Evolutionary conservation across 2,888 invertebrate species (phyloP).

Genomic region (Tyria jacobaeae): DNA sequence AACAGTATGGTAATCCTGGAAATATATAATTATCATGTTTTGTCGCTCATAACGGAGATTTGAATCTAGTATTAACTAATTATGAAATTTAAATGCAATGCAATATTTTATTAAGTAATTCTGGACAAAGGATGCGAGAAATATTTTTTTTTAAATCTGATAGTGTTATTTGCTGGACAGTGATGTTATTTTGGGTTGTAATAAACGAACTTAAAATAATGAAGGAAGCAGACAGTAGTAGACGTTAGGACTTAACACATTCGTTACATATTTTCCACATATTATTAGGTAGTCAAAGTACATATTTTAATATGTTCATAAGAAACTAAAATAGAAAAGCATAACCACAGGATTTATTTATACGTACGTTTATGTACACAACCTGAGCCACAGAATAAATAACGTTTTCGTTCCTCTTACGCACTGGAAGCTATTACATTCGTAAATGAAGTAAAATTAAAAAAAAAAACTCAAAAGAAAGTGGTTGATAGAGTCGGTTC

Average conservation of each 20-base stretch:
- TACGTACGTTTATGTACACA: background rate
- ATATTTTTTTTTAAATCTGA: too few relatives aligned
- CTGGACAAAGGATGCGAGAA: too few relatives aligned
- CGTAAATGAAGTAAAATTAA: background rate
- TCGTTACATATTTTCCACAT: too few relatives aligned
- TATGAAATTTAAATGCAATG: too few relatives aligned
- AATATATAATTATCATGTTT: background rate
- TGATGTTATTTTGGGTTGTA: too few relatives aligned
- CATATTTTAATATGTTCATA: background rate
- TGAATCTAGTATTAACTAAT: background rate
- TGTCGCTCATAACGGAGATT: background rate
- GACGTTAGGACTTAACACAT: too few relatives aligned
- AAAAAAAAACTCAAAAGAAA: background rate
- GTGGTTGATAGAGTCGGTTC: background rate
- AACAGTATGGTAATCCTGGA: background rate
- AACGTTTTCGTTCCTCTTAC: background rate
- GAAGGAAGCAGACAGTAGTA: too few relatives aligned
- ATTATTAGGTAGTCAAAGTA: background rate
- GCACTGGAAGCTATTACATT: background rate
- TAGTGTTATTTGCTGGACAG: too few relatives aligned
- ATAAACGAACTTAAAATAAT: too few relatives aligned
- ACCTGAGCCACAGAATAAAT: slow-evolving; percentile 1
- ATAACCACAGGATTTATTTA: background rate
- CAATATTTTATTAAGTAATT: too few relatives aligned
- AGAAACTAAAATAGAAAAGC: background rate